These are phyloP conservation scores for Diplazon laetatorius DNA, from an alignment of 2,888 invertebrate species.

Conservation along the genomic window DNA sequence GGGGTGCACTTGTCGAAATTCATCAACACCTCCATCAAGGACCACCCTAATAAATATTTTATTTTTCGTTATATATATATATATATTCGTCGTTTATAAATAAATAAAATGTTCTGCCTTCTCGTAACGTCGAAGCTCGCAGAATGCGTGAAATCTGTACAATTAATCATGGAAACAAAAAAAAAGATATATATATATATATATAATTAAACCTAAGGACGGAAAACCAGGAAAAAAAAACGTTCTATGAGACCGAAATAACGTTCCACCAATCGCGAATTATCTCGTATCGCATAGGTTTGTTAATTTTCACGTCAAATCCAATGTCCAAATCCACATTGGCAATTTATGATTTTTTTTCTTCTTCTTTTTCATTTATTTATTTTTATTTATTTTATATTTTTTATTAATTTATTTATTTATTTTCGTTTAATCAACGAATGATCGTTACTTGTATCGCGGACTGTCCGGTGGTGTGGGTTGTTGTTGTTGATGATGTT, in stretches of 20 bases:
- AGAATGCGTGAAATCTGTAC: constrained; percentile 72
- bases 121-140: constrained; percentile 18
- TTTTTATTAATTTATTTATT: no score
- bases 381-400: no score
- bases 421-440: constrained; percentile 40
- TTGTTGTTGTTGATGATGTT: no score
- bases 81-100: constrained; percentile 38
- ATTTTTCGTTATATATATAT: no score
- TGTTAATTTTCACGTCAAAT: background rate
- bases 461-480: constrained; percentile 81
- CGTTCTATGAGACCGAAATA: constrained; percentile 67
- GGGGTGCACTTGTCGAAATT: no score
- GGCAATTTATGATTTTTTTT: no score
- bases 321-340: no score
- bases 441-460: constrained; percentile 76
- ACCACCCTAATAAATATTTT: no score
- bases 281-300: constrained; percentile 47
- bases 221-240: constrained; percentile 81
- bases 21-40: no score
- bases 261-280: constrained; percentile 43
- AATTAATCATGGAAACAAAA: constrained; percentile 78
- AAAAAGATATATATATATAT: no score
- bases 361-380: constrained; percentile 40
- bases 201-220: constrained; percentile 82
- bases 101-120: constrained; percentile 43